Evolutionary conservation across 2,888 invertebrate species (phyloP).

Genomic region (Petrolisthes manimaculis): DNA sequence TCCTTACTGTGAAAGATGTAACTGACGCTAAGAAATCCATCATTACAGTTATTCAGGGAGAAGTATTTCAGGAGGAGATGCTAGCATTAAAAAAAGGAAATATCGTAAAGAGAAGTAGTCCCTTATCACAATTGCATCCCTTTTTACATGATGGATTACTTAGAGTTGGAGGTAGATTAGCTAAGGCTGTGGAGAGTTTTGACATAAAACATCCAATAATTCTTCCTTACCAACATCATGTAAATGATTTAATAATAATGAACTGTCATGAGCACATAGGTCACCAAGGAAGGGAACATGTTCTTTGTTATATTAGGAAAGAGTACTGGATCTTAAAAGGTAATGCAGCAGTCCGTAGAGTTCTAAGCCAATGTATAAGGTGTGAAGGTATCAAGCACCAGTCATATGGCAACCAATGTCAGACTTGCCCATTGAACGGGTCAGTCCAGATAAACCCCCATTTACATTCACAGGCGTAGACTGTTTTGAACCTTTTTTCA

Average conservation of each 20-base stretch:
- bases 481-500: constrained; percentile 30
- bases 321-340: constrained; percentile 13
- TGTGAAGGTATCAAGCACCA: not conserved
- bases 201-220: constrained; percentile 14
- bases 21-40: constrained; percentile 1
- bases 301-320: not conserved
- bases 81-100: not conserved
- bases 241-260: constrained; percentile 16
- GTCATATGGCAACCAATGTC: constrained; percentile 16
- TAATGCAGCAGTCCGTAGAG: not conserved
- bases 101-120: not conserved
- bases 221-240: constrained; percentile 5
- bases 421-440: constrained; percentile 1
- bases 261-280: constrained; percentile 9
- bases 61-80: constrained; percentile 5
- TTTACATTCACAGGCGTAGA: constrained; percentile 24
- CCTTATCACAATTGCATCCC: not conserved
- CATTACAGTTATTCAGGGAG: not conserved
- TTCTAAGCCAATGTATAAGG: not conserved
- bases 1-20: not conserved
- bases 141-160: constrained; percentile 6
- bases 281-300: constrained; percentile 19
- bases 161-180: constrained; percentile 26
- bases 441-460: constrained; percentile 3
- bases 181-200: not conserved